A percentile compares a stretch with the other conserved stretches of the same genome.
Conservation (phyloP, 1,140 invertebrate species). For the Zaprionus gabonicus region DNA sequence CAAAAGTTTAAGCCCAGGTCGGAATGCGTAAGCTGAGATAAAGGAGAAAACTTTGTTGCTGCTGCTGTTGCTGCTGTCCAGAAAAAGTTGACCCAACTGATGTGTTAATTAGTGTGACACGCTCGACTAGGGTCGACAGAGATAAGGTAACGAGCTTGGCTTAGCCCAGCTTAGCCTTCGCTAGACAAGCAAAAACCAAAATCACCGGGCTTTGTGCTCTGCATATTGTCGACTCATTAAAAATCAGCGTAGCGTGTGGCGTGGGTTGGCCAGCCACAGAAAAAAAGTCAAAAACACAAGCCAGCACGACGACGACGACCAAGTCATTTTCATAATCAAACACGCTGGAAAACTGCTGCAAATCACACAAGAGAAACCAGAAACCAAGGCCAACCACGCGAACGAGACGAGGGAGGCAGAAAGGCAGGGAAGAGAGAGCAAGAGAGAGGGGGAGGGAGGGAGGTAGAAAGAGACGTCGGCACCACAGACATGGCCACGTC, state of each 20-base stretch:
- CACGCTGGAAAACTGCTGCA: slow-evolving; percentile 39
- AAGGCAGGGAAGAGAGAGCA: neutral
- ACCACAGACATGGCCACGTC: slow-evolving; percentile 55
- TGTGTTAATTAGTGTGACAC: slow-evolving; percentile 7
- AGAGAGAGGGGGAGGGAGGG: neutral
- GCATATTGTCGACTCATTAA: slow-evolving; percentile 63
- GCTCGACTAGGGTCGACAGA: neutral
- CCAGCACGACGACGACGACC: slow-evolving; percentile 26
- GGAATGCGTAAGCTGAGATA: slow-evolving; percentile 1
- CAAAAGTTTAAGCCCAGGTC: neutral
- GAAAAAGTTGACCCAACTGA: neutral
- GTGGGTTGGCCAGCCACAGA: slow-evolving; percentile 12
- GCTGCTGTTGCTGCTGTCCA: neutral
- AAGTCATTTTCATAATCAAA: slow-evolving; percentile 75
- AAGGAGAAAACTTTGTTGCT: neutral
- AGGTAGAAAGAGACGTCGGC: slow-evolving; percentile 2
- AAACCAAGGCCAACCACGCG: slow-evolving; percentile 35
- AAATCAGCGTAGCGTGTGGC: slow-evolving; percentile 46
- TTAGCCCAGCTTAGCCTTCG: slow-evolving; percentile 12
- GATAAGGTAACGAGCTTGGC: slow-evolving; percentile 19
- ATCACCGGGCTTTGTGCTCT: slow-evolving; percentile 28
- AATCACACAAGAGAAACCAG: slow-evolving; percentile 40
- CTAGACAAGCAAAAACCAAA: slow-evolving; percentile 23
- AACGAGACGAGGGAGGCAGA: neutral
- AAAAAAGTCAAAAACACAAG: slow-evolving; percentile 19